Conservation (phyloP, 2,888 invertebrate species). For the Hypomecis punctinalis region DNA sequence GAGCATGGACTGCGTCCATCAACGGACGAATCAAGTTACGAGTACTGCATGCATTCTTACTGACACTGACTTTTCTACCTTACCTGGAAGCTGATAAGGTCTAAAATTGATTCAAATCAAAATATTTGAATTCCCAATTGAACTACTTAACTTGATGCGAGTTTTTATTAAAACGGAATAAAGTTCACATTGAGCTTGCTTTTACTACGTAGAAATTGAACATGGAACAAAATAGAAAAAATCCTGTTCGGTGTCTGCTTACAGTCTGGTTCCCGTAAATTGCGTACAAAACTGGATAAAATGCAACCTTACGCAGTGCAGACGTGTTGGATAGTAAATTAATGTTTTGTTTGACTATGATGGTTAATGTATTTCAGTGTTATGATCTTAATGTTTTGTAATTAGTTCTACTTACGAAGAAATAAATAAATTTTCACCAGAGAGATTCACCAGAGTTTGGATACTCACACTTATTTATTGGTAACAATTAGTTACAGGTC, state of each 20-base stretch:
- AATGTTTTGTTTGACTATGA: constrained; percentile 32
- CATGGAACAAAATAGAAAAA: constrained; percentile 46
- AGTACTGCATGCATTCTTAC: constrained; percentile 1
- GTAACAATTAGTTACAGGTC: too few species aligned
- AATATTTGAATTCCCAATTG: not conserved
- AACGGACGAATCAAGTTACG: constrained; percentile 35
- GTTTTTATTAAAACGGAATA: not conserved
- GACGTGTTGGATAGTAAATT: constrained; percentile 26
- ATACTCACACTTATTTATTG: too few species aligned
- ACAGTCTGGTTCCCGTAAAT: constrained; percentile 42
- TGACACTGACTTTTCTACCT: not conserved
- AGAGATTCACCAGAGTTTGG: not conserved
- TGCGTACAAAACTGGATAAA: constrained; percentile 13
- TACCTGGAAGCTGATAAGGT: not conserved
- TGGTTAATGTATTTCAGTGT: not conserved
- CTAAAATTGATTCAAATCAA: not conserved
- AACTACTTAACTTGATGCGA: not conserved
- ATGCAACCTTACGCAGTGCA: constrained; percentile 6
- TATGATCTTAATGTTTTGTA: not conserved
- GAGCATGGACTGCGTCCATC: constrained; percentile 27
- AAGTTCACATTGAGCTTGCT: too few species aligned
- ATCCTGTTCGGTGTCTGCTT: constrained; percentile 52
- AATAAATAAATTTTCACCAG: not conserved
- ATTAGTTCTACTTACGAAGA: not conserved
- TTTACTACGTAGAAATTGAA: too few species aligned